These are phyloP conservation scores for Orchesellides sinensis DNA, from an alignment of 2,888 invertebrate genomes.

Conservation along the genomic window DNA sequence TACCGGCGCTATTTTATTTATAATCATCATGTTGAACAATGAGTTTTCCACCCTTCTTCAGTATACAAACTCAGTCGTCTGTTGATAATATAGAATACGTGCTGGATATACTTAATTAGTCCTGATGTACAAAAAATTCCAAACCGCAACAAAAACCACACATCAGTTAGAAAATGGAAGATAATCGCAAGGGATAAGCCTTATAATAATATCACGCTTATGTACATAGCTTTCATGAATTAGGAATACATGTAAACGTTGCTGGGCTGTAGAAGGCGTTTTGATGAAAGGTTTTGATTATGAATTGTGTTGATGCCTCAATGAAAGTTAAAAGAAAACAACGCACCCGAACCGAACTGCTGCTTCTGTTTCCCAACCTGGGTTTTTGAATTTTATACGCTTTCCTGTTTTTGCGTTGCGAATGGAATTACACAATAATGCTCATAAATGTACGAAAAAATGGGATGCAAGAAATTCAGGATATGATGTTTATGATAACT, in stretches of 20 bases:
- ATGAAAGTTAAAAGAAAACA: too few species aligned
- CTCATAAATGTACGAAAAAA: too few species aligned
- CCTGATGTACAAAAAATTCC: constrained; percentile 13
- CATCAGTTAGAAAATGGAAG: neutral
- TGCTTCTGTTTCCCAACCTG: too few species aligned
- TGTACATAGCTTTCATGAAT: neutral
- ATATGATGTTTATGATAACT: too few species aligned
- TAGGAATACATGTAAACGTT: neutral
- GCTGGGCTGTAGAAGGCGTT: neutral
- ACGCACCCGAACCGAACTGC: neutral
- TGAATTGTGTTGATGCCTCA: too few species aligned
- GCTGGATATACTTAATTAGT: constrained; percentile 59
- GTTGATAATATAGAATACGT: constrained; percentile 54
- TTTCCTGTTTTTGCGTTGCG: too few species aligned
- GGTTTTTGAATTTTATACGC: too few species aligned
- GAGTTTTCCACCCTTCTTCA: neutral
- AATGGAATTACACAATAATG: too few species aligned
- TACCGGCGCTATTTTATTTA: neutral
- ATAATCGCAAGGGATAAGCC: neutral
- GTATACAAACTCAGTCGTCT: constrained; percentile 45
- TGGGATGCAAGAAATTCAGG: too few species aligned
- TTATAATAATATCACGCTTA: neutral
- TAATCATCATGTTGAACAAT: neutral
- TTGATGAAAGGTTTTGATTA: neutral
- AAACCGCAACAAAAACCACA: constrained; percentile 27